Base-by-base conservation (phyloP, 1,140 invertebrate genomes). In the Triops cancriformis region DNA sequence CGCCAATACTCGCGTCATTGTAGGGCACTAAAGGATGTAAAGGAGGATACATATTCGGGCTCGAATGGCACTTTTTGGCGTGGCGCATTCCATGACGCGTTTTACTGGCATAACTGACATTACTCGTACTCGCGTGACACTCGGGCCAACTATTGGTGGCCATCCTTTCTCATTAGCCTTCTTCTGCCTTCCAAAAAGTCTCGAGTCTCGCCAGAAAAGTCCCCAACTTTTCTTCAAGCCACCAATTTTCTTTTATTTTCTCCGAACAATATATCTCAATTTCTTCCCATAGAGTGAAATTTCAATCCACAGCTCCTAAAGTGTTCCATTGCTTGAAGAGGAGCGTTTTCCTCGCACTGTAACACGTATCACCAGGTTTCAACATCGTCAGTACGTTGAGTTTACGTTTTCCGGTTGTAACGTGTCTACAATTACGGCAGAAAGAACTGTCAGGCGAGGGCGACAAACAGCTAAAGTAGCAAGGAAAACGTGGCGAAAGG, bases 101-200 rank as follows among this genome's bases (percentile, higher is more conserved):
- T 64, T 64, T 64, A 23, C 18, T 23, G 51, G 51, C 51, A 64
- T 64, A 64, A 64, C 51, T 64, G 51, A 23, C 51, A 64, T 64
- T 64, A 64, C 51, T 64, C 51, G 51, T 64, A 64, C 51, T 64
- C 4, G 51, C 10, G 14, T 64, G 51, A 64, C 51, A 64, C 14
- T 64, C 51, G 51, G 51, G 51, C 51, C 51, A 64, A 23, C 51
- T 64, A 64, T 64, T 64, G 51, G 51, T 64, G 14, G 51, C 51
- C 51, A 64, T 64, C 23, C 51, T 64, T 45, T 23, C 51, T 64
- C 23, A n/a, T 64, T 64, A 6, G 14, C n/a, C 23, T 14, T 64
- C 18, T 64, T 64, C n/a, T 18, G 0, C 3, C 1, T 64, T 64
- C n/a, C 14, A 2, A 37, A 37, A 37, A 37, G 2, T 37, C 31